Base-by-base conservation (phyloP, 2,888 invertebrate species). In the Eugnorisma glareosa region DNA sequence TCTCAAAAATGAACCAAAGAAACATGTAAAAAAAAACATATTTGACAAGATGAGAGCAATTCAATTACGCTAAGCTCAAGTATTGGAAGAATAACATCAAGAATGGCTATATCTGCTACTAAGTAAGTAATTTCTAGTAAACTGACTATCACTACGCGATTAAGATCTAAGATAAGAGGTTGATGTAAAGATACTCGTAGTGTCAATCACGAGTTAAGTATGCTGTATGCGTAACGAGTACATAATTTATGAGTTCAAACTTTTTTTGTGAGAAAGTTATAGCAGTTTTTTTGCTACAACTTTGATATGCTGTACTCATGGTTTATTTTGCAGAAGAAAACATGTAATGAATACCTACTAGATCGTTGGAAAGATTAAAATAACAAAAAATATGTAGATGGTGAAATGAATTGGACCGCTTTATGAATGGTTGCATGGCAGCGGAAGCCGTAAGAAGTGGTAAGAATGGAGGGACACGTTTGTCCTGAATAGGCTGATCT, bases 151-250 rank as follows among this genome's bases (percentile, higher is more conserved):
- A 59, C 2, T 2, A 37, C 57, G 67, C n/a, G 61, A 73, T 37
- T 37, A n/a, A 0, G 15, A 79, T 73, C n/a, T 24, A 57, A 43
- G 31, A 67, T 73, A 67, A 43, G n/a, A 54, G 54, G 21, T 18
- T 40, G 83, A 83, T 81, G 8, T n/a, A 5, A 40, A 64, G 79
- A 83, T 83, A n/a, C n/a, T n/a, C n/a, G n/a, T n/a, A 79, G n/a
- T 72, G 68, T 69, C 72, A 40, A 72, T 72, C 51, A 69, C n/a
- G 15, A 7, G 6, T 77, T 51, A n/a, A 57, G 43, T 77, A 77
- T 61, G 37, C 67, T 7, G 7, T 10, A 59, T 24, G 37, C 28
- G 68, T 54, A 79, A 61, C 59, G 24, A 78, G 28, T 15, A n/a
- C 40, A 8, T 69, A 45, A 81, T 72, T 66, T 61, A 78, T 28